These are phyloP conservation scores for Smutsia temminckii DNA, from an alignment of 2,797 vertebrate species.

Conservation along the genomic window DNA sequence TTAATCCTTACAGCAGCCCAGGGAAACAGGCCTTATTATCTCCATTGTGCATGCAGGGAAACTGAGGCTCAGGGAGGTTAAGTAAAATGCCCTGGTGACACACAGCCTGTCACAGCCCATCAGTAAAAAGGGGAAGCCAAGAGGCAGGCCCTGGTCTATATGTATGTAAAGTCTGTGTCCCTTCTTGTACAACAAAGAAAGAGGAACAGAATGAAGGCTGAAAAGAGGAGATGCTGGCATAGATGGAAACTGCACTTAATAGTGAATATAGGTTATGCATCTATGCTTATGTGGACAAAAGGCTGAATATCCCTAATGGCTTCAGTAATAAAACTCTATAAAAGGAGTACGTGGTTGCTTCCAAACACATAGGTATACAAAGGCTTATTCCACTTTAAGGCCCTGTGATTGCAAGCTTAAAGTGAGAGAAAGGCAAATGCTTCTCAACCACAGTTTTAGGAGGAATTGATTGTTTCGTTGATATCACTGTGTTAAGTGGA, in stretches of 20 bases:
- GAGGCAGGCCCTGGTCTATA: not conserved
- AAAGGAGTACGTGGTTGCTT: conserved; percentile 28
- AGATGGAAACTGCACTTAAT: conserved; percentile 27
- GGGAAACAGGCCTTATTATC: not conserved
- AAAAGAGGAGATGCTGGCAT: not conserved
- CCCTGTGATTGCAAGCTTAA: not conserved
- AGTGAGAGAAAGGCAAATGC: not conserved
- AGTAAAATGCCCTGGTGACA: not conserved
- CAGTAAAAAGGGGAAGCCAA: not conserved
- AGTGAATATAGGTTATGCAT: not conserved
- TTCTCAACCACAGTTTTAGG: not conserved
- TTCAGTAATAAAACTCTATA: conserved; percentile 36
- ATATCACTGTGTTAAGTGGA: conserved; percentile 12
- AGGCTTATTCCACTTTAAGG: not conserved
- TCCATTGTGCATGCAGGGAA: not conserved
- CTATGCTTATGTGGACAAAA: not conserved
- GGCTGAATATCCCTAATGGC: conserved; percentile 35
- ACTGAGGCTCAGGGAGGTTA: not conserved
- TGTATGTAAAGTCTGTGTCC: not conserved
- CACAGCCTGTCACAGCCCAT: not conserved
- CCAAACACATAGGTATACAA: not conserved
- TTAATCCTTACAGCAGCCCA: not conserved
- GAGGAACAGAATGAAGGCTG: not conserved
- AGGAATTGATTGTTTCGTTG: not conserved
- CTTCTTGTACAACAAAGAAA: not conserved